Evolutionary conservation across 2,797 vertebrate genomes (phyloP).

Genomic region (Rhinichthys osculus): DNA sequence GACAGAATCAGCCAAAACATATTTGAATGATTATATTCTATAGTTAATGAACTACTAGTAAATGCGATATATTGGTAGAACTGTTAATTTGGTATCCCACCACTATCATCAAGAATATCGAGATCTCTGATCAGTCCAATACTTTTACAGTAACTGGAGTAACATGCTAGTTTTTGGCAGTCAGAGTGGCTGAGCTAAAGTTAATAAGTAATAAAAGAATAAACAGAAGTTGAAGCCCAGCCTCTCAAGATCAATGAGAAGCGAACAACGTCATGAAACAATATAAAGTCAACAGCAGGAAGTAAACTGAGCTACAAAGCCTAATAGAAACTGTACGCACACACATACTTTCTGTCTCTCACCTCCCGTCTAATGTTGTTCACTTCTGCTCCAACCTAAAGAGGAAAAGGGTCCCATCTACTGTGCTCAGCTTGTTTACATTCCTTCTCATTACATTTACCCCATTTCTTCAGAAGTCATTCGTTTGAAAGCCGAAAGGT

Average conservation of each 20-base stretch:
- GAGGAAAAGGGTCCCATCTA: conserved; percentile 14
- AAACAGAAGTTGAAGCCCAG: not conserved
- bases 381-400: conserved; percentile 14
- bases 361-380: conserved; percentile 6
- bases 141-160: not conserved
- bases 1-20: not conserved
- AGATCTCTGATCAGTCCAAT: not conserved
- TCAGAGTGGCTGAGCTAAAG: not conserved
- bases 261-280: conserved; percentile 9
- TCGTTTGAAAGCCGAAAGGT: conserved; percentile 25
- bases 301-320: conserved; percentile 36
- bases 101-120: not conserved
- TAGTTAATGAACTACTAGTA: not conserved
- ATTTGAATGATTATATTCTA: not conserved
- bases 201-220: conserved; percentile 19
- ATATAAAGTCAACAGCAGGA: conserved; percentile 43
- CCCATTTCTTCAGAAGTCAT: conserved; percentile 7
- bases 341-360: not conserved
- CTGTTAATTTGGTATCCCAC: not conserved
- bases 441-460: conserved; percentile 6
- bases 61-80: not conserved
- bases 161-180: not conserved
- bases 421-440: conserved; percentile 35
- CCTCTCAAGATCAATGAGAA: not conserved
- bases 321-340: conserved; percentile 1